Conservation (phyloP, 2,888 invertebrate genomes). For the Geophilus truncorum region DNA sequence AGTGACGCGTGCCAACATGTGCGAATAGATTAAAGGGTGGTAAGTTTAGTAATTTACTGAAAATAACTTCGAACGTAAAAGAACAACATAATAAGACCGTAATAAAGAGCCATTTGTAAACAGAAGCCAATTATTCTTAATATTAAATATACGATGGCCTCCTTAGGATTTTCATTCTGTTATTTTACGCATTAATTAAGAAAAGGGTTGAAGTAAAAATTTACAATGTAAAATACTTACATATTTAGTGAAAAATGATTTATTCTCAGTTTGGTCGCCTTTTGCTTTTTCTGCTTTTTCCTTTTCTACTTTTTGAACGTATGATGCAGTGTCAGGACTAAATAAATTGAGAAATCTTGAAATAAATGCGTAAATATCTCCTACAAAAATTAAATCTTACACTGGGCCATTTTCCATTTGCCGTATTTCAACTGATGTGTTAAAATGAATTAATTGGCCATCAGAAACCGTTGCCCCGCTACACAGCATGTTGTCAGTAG, state of each 20-base stretch:
- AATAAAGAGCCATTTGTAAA: neutral
- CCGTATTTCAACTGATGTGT: conserved; percentile 71
- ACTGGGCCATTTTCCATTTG: conserved; percentile 76
- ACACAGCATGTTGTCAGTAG: conserved; percentile 49
- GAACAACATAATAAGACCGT: neutral
- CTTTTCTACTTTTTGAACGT: conserved; percentile 85
- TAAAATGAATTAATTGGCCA: conserved; percentile 53
- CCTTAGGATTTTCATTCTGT: neutral
- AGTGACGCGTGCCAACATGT: too few relatives aligned
- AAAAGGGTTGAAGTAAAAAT: neutral
- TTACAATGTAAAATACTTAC: conserved; percentile 58
- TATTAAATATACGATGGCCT: neutral
- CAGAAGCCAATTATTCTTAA: neutral
- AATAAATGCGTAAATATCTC: neutral
- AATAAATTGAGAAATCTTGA: conserved; percentile 32
- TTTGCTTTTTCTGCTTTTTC: conserved; percentile 81
- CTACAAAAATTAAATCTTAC: conserved; percentile 50
- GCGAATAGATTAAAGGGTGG: neutral
- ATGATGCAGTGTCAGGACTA: conserved; percentile 91
- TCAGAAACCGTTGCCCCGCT: conserved; percentile 41
- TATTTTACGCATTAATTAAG: neutral
- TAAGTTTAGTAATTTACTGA: neutral
- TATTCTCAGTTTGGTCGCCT: conserved; percentile 64
- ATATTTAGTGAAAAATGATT: conserved; percentile 96
- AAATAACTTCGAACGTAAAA: neutral